phyloP scores from a whole-genome alignment of 2,797 vertebrate genomes.

The Pangasius macronema region DNA sequence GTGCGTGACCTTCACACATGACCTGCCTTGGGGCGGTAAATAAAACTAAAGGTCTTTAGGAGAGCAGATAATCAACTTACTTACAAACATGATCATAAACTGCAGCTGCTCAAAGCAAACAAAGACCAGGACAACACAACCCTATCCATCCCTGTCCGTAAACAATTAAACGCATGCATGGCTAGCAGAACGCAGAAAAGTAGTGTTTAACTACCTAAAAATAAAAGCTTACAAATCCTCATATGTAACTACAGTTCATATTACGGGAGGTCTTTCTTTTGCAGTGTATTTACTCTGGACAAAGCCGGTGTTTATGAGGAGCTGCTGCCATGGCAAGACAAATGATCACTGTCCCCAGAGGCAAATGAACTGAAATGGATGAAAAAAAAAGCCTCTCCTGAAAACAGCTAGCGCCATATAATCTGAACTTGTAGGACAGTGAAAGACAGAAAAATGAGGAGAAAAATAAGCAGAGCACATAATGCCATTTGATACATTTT shows the following conservation, averaged over 20 bases:
- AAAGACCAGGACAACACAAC: not conserved
- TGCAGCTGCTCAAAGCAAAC: slow-evolving; percentile 40
- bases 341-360: not conserved
- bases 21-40: slow-evolving; percentile 8
- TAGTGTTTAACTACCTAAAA: not conserved
- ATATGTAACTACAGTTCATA: not conserved
- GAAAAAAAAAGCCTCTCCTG: no score
- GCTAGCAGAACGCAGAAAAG: not conserved
- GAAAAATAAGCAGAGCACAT: not conserved
- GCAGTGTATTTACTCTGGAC: not conserved
- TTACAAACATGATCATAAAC: slow-evolving; percentile 26
- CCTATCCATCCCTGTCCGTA: not conserved
- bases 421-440: not conserved
- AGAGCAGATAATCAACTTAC: slow-evolving; percentile 13
- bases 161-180: slow-evolving; percentile 12
- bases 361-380: no score
- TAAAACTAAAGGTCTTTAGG: slow-evolving; percentile 23
- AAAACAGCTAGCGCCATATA: not conserved
- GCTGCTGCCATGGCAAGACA: not conserved
- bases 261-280: not conserved
- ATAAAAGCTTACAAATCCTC: not conserved
- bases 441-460: not conserved
- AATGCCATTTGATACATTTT: no score
- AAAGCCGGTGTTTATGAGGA: not conserved
- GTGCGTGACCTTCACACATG: not conserved